These are phyloP conservation scores for Gadus chalcogrammus DNA, from an alignment of 2,113 vertebrate genomes.

Conservation along the genomic window DNA sequence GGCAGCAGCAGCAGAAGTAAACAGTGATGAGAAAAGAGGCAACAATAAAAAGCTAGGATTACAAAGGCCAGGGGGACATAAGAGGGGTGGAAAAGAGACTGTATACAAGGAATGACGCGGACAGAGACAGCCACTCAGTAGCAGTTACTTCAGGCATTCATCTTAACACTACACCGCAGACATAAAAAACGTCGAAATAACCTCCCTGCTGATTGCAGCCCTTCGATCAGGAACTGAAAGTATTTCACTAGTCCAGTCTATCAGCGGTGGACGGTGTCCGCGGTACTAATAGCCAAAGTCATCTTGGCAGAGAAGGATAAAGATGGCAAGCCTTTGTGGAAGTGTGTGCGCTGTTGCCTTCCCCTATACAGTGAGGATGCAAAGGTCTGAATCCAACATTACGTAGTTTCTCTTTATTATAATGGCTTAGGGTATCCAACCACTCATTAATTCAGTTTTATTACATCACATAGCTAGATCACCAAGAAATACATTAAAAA, in stretches of 20 bases:
- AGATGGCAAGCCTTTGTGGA: neutral
- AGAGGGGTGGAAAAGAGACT: neutral
- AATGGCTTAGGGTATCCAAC: too few species aligned
- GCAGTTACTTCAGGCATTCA: too few species aligned
- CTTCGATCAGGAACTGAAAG: conserved; percentile 14
- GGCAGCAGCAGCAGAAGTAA: neutral
- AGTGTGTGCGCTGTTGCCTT: neutral
- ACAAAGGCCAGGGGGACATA: neutral
- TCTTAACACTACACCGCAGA: neutral
- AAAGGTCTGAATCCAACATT: too few species aligned
- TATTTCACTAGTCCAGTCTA: neutral
- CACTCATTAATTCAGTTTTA: too few species aligned
- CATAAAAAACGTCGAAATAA: neutral
- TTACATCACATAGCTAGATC: too few species aligned
- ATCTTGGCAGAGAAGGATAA: neutral
- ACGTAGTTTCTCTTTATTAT: too few species aligned
- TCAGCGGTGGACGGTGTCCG: neutral
- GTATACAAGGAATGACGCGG: too few species aligned
- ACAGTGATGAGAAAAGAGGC: neutral
- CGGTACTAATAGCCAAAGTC: neutral
- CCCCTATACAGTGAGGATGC: neutral
- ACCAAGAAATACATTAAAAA: too few species aligned
- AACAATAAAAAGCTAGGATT: neutral
- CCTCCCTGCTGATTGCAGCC: conserved; percentile 2
- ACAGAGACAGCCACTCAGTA: too few species aligned